These are phyloP conservation scores for Gryllus longicercus DNA, from an alignment of 2,888 invertebrate species.

Conservation along the genomic window DNA sequence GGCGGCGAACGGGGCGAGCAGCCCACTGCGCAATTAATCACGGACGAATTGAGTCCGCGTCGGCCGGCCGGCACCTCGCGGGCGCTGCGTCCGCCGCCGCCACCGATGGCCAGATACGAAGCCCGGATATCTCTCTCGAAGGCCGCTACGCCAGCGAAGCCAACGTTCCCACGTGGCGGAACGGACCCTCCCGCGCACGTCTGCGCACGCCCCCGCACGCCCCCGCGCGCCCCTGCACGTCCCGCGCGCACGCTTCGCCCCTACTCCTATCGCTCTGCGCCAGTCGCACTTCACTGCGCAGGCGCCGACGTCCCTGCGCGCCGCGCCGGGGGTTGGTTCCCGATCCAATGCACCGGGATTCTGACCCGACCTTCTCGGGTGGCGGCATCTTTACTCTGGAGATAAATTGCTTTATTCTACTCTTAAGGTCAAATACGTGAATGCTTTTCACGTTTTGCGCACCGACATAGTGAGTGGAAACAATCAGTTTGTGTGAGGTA, in stretches of 20 bases:
- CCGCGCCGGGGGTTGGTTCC: no score
- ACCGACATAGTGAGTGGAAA: no score
- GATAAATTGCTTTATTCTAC: no score
- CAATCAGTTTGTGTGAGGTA: no score
- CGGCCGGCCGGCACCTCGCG: not conserved
- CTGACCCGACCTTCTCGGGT: no score
- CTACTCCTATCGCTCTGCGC: no score
- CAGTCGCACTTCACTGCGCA: no score
- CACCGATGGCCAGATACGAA: not conserved
- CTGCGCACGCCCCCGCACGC: not conserved
- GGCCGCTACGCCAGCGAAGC: not conserved
- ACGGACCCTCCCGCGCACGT: not conserved
- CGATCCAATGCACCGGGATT: no score
- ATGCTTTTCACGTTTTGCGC: no score
- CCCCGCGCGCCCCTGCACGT: not conserved
- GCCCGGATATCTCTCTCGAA: not conserved
- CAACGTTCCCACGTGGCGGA: slow-evolving; percentile 3
- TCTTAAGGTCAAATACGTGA: no score
- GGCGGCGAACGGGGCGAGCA: not conserved
- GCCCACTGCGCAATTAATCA: not conserved
- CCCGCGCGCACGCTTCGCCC: not conserved
- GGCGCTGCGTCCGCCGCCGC: not conserved
- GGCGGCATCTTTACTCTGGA: no score
- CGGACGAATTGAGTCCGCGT: not conserved
- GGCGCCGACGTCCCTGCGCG: no score